phyloP scores from a whole-genome alignment of 2,888 invertebrate genomes.

The Pediacus dermestoides region DNA sequence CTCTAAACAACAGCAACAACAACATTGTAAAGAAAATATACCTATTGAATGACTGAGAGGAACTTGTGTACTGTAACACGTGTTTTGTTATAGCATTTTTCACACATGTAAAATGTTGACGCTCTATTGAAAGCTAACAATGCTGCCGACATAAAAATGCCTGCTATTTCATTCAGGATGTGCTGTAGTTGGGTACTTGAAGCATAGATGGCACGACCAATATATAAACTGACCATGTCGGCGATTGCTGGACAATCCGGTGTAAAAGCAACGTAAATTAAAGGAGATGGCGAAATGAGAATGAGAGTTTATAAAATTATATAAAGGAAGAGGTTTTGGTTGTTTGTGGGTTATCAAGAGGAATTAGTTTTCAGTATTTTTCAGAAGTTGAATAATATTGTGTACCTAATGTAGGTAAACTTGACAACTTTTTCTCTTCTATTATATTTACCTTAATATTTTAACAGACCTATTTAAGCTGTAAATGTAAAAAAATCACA shows the following conservation, averaged over 20 bases:
- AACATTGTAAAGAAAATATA: not conserved
- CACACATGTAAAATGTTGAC: constrained; percentile 15
- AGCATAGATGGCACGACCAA: constrained; percentile 40
- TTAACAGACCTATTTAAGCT: too few relatives aligned
- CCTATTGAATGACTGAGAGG: not conserved
- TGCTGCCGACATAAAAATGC: constrained; percentile 34
- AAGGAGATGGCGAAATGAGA: not conserved
- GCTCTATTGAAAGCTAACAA: constrained; percentile 23
- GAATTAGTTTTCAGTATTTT: too few relatives aligned
- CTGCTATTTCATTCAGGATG: constrained; percentile 34
- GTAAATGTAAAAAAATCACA: too few relatives aligned
- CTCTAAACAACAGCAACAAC: not conserved
- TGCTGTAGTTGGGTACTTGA: constrained; percentile 35
- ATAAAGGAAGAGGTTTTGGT: not conserved
- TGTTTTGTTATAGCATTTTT: constrained; percentile 14
- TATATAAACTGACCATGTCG: constrained; percentile 9
- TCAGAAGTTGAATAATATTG: too few relatives aligned
- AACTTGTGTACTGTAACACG: constrained; percentile 1
- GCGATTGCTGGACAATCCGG: constrained; percentile 9
- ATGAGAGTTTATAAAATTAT: constrained; percentile 3
- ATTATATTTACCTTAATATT: too few relatives aligned
- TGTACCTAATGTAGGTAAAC: too few relatives aligned
- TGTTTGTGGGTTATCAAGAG: too few relatives aligned
- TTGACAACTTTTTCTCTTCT: too few relatives aligned
- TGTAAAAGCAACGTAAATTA: too few relatives aligned